These are phyloP conservation scores for Moxostoma hubbsi DNA, from an alignment of 2,797 vertebrate species.

Conservation along the genomic window DNA sequence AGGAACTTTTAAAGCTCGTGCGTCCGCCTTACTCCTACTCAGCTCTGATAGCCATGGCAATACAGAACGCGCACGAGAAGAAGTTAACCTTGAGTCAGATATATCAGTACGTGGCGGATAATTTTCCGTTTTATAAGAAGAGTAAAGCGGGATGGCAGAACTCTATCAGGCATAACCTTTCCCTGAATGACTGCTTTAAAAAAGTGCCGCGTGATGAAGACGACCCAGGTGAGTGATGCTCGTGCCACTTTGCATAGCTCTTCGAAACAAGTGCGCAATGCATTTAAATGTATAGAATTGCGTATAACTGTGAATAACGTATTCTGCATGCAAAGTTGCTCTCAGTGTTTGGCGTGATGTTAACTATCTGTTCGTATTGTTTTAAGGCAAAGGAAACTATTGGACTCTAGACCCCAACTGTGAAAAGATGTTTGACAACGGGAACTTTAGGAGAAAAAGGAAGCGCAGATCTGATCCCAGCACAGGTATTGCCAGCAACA, in stretches of 20 bases:
- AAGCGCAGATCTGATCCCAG: slow-evolving; percentile 90
- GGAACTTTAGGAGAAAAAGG: slow-evolving; percentile 95
- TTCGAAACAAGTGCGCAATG: background rate
- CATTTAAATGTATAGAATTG: too few species aligned
- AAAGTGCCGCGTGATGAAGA: slow-evolving; percentile 97
- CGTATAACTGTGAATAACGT: background rate
- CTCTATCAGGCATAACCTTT: slow-evolving; percentile 94
- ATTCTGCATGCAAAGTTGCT: background rate
- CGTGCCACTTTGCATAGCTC: background rate
- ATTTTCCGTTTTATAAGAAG: slow-evolving; percentile 97
- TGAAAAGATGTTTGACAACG: slow-evolving; percentile 99
- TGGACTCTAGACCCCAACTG: slow-evolving; percentile 99
- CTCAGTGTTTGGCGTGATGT: background rate
- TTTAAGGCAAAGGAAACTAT: slow-evolving; percentile 95
- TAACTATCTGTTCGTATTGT: background rate
- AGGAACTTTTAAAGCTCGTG: slow-evolving; percentile 94
- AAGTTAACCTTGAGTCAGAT: slow-evolving; percentile 96
- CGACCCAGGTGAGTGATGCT: slow-evolving; percentile 85
- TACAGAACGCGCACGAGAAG: slow-evolving; percentile 93
- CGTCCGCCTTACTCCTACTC: slow-evolving; percentile 98
- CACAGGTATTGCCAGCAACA: slow-evolving; percentile 46
- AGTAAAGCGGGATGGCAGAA: slow-evolving; percentile 98
- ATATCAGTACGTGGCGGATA: slow-evolving; percentile 95
- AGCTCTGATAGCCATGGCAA: slow-evolving; percentile 97
- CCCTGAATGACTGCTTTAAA: slow-evolving; percentile 94